These are phyloP conservation scores for Monopis laevigella DNA, from an alignment of 2,888 invertebrate species.

Conservation along the genomic window DNA sequence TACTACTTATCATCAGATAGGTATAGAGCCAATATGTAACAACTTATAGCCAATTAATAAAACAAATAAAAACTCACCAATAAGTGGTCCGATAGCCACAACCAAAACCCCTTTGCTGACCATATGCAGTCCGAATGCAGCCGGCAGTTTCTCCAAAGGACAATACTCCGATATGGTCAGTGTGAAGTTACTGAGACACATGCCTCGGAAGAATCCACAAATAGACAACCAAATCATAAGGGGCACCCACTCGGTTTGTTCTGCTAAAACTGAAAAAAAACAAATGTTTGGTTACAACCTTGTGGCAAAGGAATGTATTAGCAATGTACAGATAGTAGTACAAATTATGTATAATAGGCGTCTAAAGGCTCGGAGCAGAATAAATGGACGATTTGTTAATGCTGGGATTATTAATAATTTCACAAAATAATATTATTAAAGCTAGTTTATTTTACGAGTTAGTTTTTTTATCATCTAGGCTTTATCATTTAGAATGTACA, in stretches of 20 bases:
- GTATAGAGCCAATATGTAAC: no score
- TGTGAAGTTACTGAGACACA: constrained; percentile 80
- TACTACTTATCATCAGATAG: no score
- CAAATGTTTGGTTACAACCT: neutral
- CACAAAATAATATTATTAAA: no score
- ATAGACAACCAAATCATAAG: constrained; percentile 77
- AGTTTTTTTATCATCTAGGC: no score
- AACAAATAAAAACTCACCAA: constrained; percentile 69
- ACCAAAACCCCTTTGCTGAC: constrained; percentile 80
- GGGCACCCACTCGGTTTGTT: constrained; percentile 75
- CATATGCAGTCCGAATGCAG: constrained; percentile 81
- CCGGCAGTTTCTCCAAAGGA: constrained; percentile 76
- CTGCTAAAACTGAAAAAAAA: constrained; percentile 71
- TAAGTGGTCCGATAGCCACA: constrained; percentile 73
- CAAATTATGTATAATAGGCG: no score
- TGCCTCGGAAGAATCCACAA: constrained; percentile 82
- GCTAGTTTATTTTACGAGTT: no score
- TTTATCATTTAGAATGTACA: no score
- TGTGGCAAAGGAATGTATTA: neutral
- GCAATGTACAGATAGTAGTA: no score
- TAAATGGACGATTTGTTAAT: no score
- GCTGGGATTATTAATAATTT: no score
- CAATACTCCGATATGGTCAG: constrained; percentile 82
- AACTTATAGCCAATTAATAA: no score
- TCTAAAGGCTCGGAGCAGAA: no score